Conservation (phyloP, 2,888 invertebrate species). For the Boloria euphrosyne region DNA sequence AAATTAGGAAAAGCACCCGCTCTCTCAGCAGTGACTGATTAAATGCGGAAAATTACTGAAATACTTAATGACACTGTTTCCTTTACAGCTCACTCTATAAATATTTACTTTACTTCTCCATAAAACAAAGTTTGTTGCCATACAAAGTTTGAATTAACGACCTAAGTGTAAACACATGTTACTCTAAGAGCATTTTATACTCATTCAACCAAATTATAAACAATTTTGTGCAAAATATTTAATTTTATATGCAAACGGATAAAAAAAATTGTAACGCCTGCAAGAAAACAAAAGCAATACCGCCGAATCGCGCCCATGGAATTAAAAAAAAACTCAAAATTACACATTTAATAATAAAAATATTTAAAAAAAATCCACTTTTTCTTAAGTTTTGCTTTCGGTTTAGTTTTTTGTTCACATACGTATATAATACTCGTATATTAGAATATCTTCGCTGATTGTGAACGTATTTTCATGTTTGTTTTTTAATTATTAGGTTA, state of each 20-base stretch:
- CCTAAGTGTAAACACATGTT: conserved; percentile 66
- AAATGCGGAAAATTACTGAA: conserved; percentile 73
- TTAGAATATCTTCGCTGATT: too few species aligned
- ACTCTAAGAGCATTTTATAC: conserved; percentile 66
- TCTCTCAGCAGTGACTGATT: conserved; percentile 68
- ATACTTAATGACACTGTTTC: conserved; percentile 60
- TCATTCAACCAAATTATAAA: conserved; percentile 35
- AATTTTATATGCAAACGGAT: conserved; percentile 2
- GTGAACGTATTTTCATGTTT: too few species aligned
- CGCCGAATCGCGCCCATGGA: not conserved
- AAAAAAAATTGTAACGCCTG: conserved; percentile 16
- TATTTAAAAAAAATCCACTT: too few species aligned
- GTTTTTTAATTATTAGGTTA: too few species aligned
- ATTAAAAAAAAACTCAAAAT: not conserved
- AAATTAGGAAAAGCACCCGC: conserved; percentile 71
- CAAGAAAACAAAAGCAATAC: conserved; percentile 23
- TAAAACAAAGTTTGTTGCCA: conserved; percentile 57
- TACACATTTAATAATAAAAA: too few species aligned
- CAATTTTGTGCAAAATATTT: conserved; percentile 14
- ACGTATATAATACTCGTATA: too few species aligned
- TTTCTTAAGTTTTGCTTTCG: too few species aligned
- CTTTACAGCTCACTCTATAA: conserved; percentile 48
- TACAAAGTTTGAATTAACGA: conserved; percentile 67
- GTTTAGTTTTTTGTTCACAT: too few species aligned
- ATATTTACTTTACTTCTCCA: conserved; percentile 56